Base-by-base conservation (phyloP, 2,797 vertebrate genomes). In the Neopelma chrysocephalum region DNA sequence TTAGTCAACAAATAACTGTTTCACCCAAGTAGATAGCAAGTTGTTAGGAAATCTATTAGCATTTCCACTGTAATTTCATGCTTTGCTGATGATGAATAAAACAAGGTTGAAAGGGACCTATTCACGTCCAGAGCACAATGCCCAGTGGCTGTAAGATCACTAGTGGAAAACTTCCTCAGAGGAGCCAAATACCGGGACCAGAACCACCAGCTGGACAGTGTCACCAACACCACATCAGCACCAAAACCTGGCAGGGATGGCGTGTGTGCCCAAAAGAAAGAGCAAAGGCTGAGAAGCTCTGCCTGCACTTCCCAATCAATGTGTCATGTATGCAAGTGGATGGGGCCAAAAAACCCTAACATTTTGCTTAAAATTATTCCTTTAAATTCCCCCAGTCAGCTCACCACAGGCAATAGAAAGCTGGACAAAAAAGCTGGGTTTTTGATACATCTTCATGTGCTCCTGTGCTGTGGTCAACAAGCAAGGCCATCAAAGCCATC, bases 11-110 rank as follows among this genome's bases (percentile, higher is more conserved):
- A 96, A 93, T 95, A 93, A 96, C 89, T 96, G 91, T 95, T 97
- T 97, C 82, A 45, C 88, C 79, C 90, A 93, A 94, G 95, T 92
- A 96, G 95, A 88, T 87, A 96, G 65, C 68, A 95, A 88, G 95
- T 91, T 97, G 96, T 97, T 96, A 94, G 83, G 94, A 89, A 96
- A 97, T 91, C 92, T 89, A 96, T 96, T 95, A 97, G 96, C 94
- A 60, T 93, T 96, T 93, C 94, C 94, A 95, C 88, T 82, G 94
- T 95, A 97, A 97, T 97, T 97, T 97, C 97, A 97, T 96, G 96
- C 96, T 97, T 97, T 97, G 95, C 90, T 97, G 96, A 95, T 96
- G 90, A 96, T 97, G 96, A 96, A 96, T 96, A 96, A 97, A 97
- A 75, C 86, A 88, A 96, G 91, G 94, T 90, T 97, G 96, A 97